Evolutionary conservation across 2,113 vertebrate species (phyloP).

Genomic region (Apteryx owenii): DNA sequence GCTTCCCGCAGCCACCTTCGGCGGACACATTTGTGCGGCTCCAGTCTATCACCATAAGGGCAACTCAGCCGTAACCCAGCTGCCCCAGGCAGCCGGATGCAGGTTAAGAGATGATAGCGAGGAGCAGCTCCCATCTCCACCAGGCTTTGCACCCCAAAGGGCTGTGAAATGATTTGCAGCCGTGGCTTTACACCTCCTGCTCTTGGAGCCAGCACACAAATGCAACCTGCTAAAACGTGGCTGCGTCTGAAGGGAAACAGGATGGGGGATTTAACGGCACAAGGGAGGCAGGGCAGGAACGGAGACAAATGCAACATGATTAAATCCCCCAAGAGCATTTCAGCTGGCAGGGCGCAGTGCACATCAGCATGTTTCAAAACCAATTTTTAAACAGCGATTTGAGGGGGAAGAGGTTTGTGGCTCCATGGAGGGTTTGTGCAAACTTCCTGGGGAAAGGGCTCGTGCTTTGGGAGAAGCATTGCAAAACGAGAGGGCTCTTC

Average conservation of each 20-base stretch:
- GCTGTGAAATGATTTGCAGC: not conserved
- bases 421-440: not conserved
- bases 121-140: not conserved
- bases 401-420: not conserved
- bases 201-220: not conserved
- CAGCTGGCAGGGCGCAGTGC: not conserved
- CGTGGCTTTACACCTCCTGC: not conserved
- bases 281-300: not conserved
- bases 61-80: too few relatives aligned
- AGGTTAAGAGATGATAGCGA: not conserved
- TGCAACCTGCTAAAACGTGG: not conserved
- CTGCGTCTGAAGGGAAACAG: not conserved
- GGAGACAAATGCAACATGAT: not conserved
- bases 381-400: not conserved
- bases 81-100: too few relatives aligned
- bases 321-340: not conserved
- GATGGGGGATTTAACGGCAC: not conserved
- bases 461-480: not conserved
- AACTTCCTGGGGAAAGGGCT: not conserved
- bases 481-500: not conserved
- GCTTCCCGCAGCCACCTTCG: not conserved
- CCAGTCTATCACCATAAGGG: not conserved
- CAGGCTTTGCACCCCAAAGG: not conserved
- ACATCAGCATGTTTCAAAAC: not conserved
- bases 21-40: accelerated